These are phyloP conservation scores for Cryptocheilus praepositus DNA, from an alignment of 2,888 invertebrate species.

Conservation along the genomic window DNA sequence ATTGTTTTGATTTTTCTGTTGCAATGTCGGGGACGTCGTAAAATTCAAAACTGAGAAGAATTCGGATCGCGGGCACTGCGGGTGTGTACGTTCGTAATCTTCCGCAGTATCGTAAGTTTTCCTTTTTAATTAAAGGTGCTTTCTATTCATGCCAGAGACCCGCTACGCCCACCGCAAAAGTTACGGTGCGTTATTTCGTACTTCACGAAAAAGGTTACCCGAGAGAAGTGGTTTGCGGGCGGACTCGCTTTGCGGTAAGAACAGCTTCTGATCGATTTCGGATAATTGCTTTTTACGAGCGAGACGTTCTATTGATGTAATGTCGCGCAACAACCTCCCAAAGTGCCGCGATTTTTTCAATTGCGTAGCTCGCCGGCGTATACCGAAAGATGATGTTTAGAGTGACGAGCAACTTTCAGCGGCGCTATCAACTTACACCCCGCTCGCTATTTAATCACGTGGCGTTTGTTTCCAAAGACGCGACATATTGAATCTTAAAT, in stretches of 20 bases:
- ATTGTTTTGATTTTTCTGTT: too few species aligned
- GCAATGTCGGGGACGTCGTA: too few species aligned
- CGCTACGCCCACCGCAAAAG: conserved; percentile 52
- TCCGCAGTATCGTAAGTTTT: conserved; percentile 54
- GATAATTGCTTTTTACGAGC: conserved; percentile 37
- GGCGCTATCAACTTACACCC: too few species aligned
- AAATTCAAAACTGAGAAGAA: conserved; percentile 8
- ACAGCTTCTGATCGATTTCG: conserved; percentile 32
- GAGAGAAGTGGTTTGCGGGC: conserved; percentile 24
- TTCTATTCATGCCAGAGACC: conserved; percentile 54
- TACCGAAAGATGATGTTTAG: too few species aligned
- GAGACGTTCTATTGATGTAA: conserved; percentile 21
- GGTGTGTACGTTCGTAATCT: conserved; percentile 48
- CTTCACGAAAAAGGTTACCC: conserved; percentile 45
- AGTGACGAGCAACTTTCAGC: too few species aligned
- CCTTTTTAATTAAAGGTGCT: conserved; percentile 66
- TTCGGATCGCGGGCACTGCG: conserved; percentile 2
- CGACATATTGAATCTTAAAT: too few species aligned
- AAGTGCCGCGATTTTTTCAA: not conserved
- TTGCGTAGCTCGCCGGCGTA: too few species aligned
- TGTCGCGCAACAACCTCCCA: conserved; percentile 30
- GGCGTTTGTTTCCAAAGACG: too few species aligned
- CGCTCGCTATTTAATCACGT: too few species aligned
- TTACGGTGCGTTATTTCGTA: conserved; percentile 56
- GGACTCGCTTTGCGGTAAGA: conserved; percentile 13